These are phyloP conservation scores for Mechanitis mazaeus DNA, from an alignment of 2,888 invertebrate species.

Conservation along the genomic window DNA sequence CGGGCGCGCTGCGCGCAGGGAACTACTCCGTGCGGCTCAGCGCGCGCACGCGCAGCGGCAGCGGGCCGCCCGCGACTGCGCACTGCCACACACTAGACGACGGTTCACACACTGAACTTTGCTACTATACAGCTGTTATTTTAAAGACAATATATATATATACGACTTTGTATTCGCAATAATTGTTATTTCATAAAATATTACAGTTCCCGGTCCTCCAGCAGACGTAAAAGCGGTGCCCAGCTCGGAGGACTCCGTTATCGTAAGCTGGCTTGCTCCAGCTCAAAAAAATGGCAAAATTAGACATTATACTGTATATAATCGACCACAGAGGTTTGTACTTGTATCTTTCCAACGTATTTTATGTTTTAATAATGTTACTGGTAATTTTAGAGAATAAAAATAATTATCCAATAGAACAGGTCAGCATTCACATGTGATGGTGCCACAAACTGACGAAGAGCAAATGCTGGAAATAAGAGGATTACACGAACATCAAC, in stretches of 20 bases:
- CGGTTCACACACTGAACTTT: conserved; percentile 56
- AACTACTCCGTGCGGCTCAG: conserved; percentile 90
- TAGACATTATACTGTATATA: conserved; percentile 88
- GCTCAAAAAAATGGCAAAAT: conserved; percentile 87
- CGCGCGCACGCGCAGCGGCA: conserved; percentile 89
- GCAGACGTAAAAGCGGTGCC: conserved; percentile 88
- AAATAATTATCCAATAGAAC: conserved; percentile 40
- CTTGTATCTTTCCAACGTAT: no score
- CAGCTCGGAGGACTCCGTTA: conserved; percentile 85
- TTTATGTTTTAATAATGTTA: background rate
- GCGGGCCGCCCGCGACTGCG: conserved; percentile 83
- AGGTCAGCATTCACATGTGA: conserved; percentile 58
- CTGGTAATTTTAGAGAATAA: background rate
- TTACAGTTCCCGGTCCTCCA: conserved; percentile 87
- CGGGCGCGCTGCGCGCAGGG: conserved; percentile 85
- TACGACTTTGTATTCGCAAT: no score
- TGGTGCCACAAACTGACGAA: conserved; percentile 47
- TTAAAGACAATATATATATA: no score
- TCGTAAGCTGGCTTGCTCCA: conserved; percentile 92
- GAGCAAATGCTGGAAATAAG: conserved; percentile 78
- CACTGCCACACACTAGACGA: conserved; percentile 90
- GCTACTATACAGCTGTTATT: no score
- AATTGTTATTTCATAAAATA: no score
- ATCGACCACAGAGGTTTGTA: conserved; percentile 73
- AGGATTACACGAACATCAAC: conserved; percentile 81